phyloP scores from a whole-genome alignment of 92 coral and sea anemone species.

The Meandrina meandrites region DNA sequence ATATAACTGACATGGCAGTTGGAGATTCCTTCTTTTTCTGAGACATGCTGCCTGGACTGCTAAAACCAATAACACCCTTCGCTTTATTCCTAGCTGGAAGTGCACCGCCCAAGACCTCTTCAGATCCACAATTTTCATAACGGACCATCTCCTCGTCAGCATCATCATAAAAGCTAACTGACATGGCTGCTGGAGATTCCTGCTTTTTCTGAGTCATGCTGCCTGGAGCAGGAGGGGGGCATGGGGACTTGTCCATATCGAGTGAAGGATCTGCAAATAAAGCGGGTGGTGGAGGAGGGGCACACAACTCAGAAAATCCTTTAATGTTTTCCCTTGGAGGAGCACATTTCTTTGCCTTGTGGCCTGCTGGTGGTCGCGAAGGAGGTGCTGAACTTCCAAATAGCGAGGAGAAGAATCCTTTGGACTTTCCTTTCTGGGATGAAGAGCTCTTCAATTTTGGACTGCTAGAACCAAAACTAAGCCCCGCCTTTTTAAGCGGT shows the following conservation, averaged over 20 bases:
- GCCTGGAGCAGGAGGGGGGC: neutral
- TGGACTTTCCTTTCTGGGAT: neutral
- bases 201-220: neutral
- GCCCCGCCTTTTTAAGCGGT: neutral
- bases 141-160: too few species aligned
- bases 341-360: too few species aligned
- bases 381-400: neutral
- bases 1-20: slow-evolving; percentile 30
- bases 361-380: too few species aligned
- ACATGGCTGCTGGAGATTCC: slow-evolving; percentile 9
- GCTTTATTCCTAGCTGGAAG: too few species aligned
- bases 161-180: too few species aligned
- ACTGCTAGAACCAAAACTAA: neutral
- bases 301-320: too few species aligned
- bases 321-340: too few species aligned
- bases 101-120: too few species aligned
- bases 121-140: too few species aligned
- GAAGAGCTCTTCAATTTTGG: neutral
- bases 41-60: neutral
- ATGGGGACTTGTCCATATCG: neutral
- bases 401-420: neutral
- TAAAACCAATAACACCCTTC: too few species aligned
- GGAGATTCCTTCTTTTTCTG: slow-evolving; percentile 8
- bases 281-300: neutral
- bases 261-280: too few species aligned